These are phyloP conservation scores for Eptatretus burgeri DNA, from an alignment of 2,113 vertebrate genomes.

Conservation along the genomic window DNA sequence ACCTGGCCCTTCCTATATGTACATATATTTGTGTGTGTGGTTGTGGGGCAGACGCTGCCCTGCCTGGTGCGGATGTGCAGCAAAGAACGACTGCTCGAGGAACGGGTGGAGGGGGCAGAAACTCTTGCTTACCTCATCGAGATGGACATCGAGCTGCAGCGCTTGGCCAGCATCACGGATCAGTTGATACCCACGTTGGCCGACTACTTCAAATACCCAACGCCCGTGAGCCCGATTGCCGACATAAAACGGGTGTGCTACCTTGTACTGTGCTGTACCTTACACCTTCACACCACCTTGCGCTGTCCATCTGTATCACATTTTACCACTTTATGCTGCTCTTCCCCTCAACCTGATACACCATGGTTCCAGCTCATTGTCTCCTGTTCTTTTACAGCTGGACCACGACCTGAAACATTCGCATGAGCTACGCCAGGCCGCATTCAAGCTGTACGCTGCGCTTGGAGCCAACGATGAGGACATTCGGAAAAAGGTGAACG, in stretches of 20 bases:
- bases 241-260: conserved; percentile 80
- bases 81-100: conserved; percentile 72
- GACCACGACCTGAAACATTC: conserved; percentile 94
- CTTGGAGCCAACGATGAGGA: conserved; percentile 93
- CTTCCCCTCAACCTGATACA: neutral
- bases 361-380: neutral
- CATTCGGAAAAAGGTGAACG: conserved; percentile 77
- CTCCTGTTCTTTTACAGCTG: conserved; percentile 22
- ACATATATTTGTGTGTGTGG: neutral
- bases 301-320: no score
- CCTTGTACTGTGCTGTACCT: no score
- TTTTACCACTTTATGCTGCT: neutral
- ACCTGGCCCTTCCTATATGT: no score
- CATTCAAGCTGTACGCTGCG: conserved; percentile 92
- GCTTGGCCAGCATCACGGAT: conserved; percentile 77
- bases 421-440: conserved; percentile 80
- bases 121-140: conserved; percentile 85
- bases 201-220: conserved; percentile 97
- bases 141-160: conserved; percentile 77
- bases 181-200: conserved; percentile 85
- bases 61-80: conserved; percentile 94
- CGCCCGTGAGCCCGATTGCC: conserved; percentile 83
- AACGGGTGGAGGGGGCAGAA: conserved; percentile 81
- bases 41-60: conserved; percentile 40
- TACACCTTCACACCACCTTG: no score